Evolutionary conservation across 2,888 invertebrate species (phyloP), one percentile per base, ranked within the genome.

Genomic region (Nephrotoma guestfalica): DNA sequence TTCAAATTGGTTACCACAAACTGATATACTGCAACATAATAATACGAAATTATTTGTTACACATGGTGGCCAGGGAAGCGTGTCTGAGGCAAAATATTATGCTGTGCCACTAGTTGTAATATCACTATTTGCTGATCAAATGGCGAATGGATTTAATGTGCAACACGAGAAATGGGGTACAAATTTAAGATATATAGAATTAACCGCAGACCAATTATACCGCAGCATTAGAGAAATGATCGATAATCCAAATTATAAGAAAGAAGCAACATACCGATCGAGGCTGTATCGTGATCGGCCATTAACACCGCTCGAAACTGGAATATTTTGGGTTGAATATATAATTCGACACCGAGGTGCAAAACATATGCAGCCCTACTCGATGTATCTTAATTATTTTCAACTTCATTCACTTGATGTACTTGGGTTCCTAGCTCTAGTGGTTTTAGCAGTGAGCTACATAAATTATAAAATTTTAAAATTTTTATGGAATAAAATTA

Each of bases 1-100:
- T 2, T 88, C 89, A 71, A 92, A 92, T 88, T 93, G 93, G 93
- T 89, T 93, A 88, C 93, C 93, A 0, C 93, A 93, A 89, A 92
- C 91, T 87, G 93, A 93, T 87, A 91, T 93, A 85, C 87, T 91
- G 88, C 92, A 91, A 1, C 92, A 92, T 89, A 90, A 89, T 0
- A 92, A 92, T 88, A 89, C 92, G 0, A 90, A 90, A 85, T 87
- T 92, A 0, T 92, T 92, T 88, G 92, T 92, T 15, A 91, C 92
- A 1, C 92, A 92, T 87, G 92, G 92, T 11, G 92, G 92, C 0
- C 42, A 41, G 15, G 84, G 84, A 11, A 84, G 84, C 5, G 42
- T 84, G 15, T 84, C 84, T 13, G 84, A 84, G 9, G 41, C 84
- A 2, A 41, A 84, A 42, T 84, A 15, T n/a, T 84, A 84, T n/a